Conservation (phyloP, 2,113 vertebrate species). For the Clarias gariepinus region DNA sequence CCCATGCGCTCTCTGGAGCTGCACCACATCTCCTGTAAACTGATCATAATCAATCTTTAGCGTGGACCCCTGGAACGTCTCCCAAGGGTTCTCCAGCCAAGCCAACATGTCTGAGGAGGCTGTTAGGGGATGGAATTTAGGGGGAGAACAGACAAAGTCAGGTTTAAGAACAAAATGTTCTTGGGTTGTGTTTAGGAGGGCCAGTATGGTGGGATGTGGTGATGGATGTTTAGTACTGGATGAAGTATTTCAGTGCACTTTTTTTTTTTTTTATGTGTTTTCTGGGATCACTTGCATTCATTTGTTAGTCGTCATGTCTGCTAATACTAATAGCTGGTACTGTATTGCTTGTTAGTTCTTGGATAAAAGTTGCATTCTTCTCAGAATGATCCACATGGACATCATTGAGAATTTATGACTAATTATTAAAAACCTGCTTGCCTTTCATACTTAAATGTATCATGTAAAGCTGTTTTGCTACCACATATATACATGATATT, state of each 20-base stretch:
- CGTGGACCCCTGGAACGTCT: background rate
- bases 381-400: constrained; percentile 63
- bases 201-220: constrained; percentile 17
- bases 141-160: background rate
- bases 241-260: background rate
- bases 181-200: constrained; percentile 7
- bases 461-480: background rate
- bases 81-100: background rate
- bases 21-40: constrained; percentile 15
- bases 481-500: background rate
- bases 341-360: constrained; percentile 60
- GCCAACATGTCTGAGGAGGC: constrained; percentile 19
- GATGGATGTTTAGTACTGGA: constrained; percentile 23
- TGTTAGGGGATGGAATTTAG: background rate
- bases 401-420: constrained; percentile 54
- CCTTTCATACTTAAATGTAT: background rate
- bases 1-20: constrained; percentile 1
- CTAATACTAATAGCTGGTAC: constrained; percentile 57
- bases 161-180: constrained; percentile 12
- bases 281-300: constrained; percentile 60
- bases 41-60: constrained; percentile 21
- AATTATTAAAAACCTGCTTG: background rate
- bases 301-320: constrained; percentile 55
- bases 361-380: constrained; percentile 66
- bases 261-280: background rate